Percentiles rank a stretch among this genome's conserved stretches.
Evolutionary conservation across 2,113 vertebrate species (phyloP).

Genomic region (Rutilus rutilus): DNA sequence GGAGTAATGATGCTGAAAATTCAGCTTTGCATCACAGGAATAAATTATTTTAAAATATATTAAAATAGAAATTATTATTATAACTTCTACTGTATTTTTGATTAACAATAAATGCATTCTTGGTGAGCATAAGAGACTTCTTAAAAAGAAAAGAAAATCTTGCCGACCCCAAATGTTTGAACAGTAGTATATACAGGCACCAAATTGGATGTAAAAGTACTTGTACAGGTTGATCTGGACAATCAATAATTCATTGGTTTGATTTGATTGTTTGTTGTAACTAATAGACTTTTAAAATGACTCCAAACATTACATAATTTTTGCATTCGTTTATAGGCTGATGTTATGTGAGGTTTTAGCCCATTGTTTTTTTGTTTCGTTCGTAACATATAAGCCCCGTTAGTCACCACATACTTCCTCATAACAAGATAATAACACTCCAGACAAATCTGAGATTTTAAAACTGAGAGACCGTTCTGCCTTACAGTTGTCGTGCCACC

Average conservation of each 20-base stretch:
- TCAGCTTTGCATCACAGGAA: background rate
- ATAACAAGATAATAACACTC: conserved; percentile 16
- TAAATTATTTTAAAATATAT: background rate
- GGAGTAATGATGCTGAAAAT: background rate
- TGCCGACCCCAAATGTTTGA: background rate
- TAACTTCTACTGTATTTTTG: background rate
- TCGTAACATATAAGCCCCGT: background rate
- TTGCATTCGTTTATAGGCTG: background rate
- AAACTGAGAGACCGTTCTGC: conserved; percentile 60
- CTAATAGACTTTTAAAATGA: background rate
- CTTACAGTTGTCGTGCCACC: conserved; percentile 62
- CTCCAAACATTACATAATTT: background rate
- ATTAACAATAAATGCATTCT: background rate
- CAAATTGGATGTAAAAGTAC: background rate
- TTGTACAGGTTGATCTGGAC: background rate
- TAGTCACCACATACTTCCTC: conserved; percentile 40
- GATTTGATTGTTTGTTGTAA: background rate
- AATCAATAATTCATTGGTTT: background rate
- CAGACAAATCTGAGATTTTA: conserved; percentile 47
- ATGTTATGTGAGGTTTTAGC: conserved; percentile 10
- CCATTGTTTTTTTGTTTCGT: background rate
- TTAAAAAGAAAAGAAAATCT: background rate
- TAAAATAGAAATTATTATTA: background rate
- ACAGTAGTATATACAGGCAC: background rate
- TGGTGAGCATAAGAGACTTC: background rate